phyloP scores from a whole-genome alignment of 1,140 invertebrate genomes.

The Cydia splendana region DNA sequence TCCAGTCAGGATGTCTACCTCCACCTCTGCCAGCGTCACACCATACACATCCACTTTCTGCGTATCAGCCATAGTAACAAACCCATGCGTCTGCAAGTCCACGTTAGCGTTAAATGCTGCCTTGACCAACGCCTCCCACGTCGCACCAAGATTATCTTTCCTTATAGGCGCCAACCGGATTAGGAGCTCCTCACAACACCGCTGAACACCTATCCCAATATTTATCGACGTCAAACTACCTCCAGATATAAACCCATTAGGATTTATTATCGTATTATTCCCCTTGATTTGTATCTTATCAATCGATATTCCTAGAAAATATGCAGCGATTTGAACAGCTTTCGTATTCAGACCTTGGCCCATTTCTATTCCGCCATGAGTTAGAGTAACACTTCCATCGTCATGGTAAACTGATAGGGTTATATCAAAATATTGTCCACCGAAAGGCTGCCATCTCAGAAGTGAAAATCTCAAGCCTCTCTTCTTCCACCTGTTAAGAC shows the following conservation, averaged over 20 bases:
- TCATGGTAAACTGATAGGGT: slow-evolving; percentile 85
- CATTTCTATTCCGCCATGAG: slow-evolving; percentile 89
- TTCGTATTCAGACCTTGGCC: slow-evolving; percentile 91
- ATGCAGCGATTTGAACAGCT: slow-evolving; percentile 86
- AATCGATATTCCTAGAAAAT: slow-evolving; percentile 85
- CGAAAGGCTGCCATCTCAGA: slow-evolving; percentile 82
- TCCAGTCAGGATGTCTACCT: slow-evolving; percentile 89
- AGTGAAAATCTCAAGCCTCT: slow-evolving; percentile 83
- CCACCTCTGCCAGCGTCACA: slow-evolving; percentile 83
- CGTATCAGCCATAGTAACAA: slow-evolving; percentile 76
- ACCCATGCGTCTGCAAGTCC: slow-evolving; percentile 82
- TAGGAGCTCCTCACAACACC: slow-evolving; percentile 69
- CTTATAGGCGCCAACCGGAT: slow-evolving; percentile 81
- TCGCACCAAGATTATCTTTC: slow-evolving; percentile 77
- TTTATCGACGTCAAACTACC: slow-evolving; percentile 77
- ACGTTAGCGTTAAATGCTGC: slow-evolving; percentile 79
- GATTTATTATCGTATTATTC: slow-evolving; percentile 80
- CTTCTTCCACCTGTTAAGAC: slow-evolving; percentile 88
- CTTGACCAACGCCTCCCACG: slow-evolving; percentile 82
- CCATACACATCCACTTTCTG: slow-evolving; percentile 82
- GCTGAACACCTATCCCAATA: slow-evolving; percentile 46
- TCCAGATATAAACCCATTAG: slow-evolving; percentile 82
- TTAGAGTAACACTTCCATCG: slow-evolving; percentile 88
- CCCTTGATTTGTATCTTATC: slow-evolving; percentile 84
- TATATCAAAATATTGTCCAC: slow-evolving; percentile 80